Percentiles rank a stretch among this genome's conserved stretches.
Evolutionary conservation across 2,113 vertebrate genomes (phyloP).

Genomic region (Cochlearius cochlearius): DNA sequence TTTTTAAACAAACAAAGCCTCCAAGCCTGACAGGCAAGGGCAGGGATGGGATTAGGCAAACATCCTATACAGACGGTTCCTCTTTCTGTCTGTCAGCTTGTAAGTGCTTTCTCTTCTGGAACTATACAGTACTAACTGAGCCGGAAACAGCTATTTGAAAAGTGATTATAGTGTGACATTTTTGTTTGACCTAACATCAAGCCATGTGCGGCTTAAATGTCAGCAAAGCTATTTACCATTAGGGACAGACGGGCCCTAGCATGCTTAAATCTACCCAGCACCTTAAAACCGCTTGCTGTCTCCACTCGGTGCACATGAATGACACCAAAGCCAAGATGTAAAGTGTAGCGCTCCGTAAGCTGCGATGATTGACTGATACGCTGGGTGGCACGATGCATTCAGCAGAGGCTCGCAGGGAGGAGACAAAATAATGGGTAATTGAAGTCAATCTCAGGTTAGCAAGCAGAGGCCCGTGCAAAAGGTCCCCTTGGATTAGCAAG

Average conservation of each 20-base stretch:
- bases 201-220: not conserved
- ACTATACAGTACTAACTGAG: constrained; percentile 54
- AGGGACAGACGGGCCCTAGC: not conserved
- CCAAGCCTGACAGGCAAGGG: constrained; percentile 16
- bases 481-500: not conserved
- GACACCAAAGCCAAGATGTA: not conserved
- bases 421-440: constrained; percentile 38
- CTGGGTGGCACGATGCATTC: constrained; percentile 37
- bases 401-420: not conserved
- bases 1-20: constrained; percentile 20
- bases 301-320: constrained; percentile 3
- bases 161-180: constrained; percentile 41
- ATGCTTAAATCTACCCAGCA: not conserved
- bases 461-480: not conserved
- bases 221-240: not conserved
- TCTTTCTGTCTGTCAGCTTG: constrained; percentile 53
- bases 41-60: constrained; percentile 59
- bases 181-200: constrained; percentile 35
- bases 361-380: constrained; percentile 24
- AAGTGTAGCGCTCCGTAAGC: not conserved
- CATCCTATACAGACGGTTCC: constrained; percentile 42
- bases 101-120: constrained; percentile 59
- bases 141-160: constrained; percentile 65
- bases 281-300: not conserved
- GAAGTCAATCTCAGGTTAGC: constrained; percentile 37